A percentile compares a stretch with the other conserved stretches of the same genome.
phyloP scores from a whole-genome alignment of 2,113 vertebrate species.

The Panthera uncia region DNA sequence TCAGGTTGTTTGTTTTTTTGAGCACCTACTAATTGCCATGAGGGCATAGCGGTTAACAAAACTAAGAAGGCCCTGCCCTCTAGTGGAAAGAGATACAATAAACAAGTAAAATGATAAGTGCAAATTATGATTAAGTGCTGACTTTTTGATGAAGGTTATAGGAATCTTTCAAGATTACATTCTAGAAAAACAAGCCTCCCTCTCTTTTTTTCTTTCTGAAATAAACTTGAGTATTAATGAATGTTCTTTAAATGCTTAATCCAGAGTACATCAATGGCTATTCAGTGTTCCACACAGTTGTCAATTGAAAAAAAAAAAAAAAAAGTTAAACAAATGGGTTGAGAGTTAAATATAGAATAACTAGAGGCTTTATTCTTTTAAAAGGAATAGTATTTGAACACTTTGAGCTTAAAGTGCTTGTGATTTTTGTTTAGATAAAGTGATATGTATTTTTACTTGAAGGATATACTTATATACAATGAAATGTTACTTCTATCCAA shows the following conservation, averaged over 20 bases:
- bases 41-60: not conserved
- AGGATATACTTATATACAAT: not conserved
- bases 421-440: not conserved
- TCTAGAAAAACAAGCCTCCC: not conserved
- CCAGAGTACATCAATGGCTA: not conserved
- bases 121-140: not conserved
- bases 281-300: not conserved
- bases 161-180: not conserved
- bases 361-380: not conserved
- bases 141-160: not conserved
- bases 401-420: not conserved
- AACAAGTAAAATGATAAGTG: not conserved
- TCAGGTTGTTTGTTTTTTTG: not conserved
- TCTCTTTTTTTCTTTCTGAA: not conserved
- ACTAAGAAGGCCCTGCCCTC: constrained; percentile 55
- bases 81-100: constrained; percentile 61
- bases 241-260: not conserved
- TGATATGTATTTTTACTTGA: not conserved
- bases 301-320: not conserved
- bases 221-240: not conserved
- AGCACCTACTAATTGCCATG: constrained; percentile 69
- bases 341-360: not conserved
- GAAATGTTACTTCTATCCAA: not conserved
- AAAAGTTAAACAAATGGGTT: not conserved
- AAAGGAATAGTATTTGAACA: not conserved